Evolutionary conservation across 2,797 vertebrate species (phyloP).

Genomic region (Chaetodon trifasciatus): DNA sequence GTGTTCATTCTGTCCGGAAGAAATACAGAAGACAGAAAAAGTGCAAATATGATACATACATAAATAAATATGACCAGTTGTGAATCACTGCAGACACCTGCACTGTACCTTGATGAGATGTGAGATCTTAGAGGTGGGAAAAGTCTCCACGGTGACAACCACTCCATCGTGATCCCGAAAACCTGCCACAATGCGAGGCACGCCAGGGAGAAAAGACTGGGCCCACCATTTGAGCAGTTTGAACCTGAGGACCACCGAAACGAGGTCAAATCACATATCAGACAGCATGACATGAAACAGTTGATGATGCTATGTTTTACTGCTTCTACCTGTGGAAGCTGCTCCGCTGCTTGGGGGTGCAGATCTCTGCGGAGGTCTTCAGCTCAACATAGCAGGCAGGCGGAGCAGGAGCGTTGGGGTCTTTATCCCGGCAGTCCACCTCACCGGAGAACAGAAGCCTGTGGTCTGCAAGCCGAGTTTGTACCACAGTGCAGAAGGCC

Average conservation of each 20-base stretch:
- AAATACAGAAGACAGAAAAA: conserved; percentile 9
- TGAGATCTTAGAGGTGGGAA: conserved; percentile 90
- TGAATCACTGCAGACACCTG: neutral
- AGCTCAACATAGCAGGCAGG: conserved; percentile 92
- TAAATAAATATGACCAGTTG: neutral
- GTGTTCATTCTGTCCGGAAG: conserved; percentile 84
- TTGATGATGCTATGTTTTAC: neutral
- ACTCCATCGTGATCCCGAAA: conserved; percentile 90
- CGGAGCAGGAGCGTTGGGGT: conserved; percentile 78
- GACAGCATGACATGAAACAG: neutral
- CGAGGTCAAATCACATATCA: neutral
- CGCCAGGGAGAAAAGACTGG: conserved; percentile 90
- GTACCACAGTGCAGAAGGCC: conserved; percentile 93
- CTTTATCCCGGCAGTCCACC: conserved; percentile 90
- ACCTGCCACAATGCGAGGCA: conserved; percentile 91
- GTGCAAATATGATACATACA: neutral
- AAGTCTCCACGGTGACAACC: conserved; percentile 88
- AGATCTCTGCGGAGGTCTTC: conserved; percentile 93
- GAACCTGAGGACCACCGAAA: conserved; percentile 75
- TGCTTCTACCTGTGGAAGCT: conserved; percentile 89
- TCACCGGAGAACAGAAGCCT: conserved; percentile 92
- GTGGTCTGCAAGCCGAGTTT: conserved; percentile 89
- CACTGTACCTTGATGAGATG: conserved; percentile 89
- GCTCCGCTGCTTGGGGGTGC: conserved; percentile 89
- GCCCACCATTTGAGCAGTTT: conserved; percentile 91